Conservation (phyloP, 35 echinoderm and acorn worm genomes). For the Eucidaris tribuloides region DNA sequence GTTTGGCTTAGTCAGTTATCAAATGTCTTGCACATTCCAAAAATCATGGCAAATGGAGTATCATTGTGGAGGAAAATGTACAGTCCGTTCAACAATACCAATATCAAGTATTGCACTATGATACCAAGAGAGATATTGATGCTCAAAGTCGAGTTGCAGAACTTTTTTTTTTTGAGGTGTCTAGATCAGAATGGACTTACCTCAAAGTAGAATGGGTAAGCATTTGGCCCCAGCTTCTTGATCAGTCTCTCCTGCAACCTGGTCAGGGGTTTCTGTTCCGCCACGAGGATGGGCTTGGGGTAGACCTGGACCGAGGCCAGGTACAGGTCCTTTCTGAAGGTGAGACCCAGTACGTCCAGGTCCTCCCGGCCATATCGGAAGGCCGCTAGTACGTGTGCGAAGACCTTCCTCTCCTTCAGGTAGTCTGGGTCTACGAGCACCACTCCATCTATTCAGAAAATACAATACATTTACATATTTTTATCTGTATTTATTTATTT, state of each 20-base stretch:
- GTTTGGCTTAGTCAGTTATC: no score
- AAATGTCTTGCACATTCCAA: no score
- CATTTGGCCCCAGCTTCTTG: slow-evolving; percentile 93
- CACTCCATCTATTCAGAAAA: slow-evolving; percentile 76
- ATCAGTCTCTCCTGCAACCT: slow-evolving; percentile 92
- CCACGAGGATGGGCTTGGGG: slow-evolving; percentile 69
- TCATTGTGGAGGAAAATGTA: no score
- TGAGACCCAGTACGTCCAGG: slow-evolving; percentile 91
- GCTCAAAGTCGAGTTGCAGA: no score
- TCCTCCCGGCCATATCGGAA: slow-evolving; percentile 97
- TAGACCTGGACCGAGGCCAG: slow-evolving; percentile 93
- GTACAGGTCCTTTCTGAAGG: slow-evolving; percentile 93
- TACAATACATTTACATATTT: no score
- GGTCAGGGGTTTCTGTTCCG: slow-evolving; percentile 72
- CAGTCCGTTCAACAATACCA: no score
- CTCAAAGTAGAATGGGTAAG: slow-evolving; percentile 95
- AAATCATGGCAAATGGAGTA: no score
- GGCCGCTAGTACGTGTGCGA: slow-evolving; percentile 91
- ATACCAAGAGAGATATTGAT: no score
- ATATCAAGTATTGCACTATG: no score
- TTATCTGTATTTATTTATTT: no score
- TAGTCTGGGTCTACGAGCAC: slow-evolving; percentile 95
- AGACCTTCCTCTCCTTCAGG: slow-evolving; percentile 88
- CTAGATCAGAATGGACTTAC: no score
- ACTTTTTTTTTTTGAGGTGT: no score